Percentiles rank a stretch among this genome's conserved stretches.
Conservation (phyloP, 2,113 vertebrate species). For the Leptodactylus fuscus region DNA sequence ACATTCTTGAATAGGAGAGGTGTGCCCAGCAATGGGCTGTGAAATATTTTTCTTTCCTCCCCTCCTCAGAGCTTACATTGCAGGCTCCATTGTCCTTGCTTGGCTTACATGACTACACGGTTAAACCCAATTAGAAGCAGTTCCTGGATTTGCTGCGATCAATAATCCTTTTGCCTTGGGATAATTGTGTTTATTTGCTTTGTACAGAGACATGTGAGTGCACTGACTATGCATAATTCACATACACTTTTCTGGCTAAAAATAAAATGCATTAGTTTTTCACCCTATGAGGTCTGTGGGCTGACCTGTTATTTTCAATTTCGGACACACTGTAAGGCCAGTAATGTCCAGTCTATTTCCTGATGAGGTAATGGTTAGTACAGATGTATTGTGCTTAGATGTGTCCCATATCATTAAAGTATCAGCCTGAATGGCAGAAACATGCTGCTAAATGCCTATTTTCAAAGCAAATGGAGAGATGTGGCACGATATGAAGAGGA, state of each 20-base stretch:
- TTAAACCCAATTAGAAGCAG: constrained; percentile 22
- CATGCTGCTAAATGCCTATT: neutral
- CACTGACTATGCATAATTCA: constrained; percentile 30
- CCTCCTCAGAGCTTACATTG: neutral
- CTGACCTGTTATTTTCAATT: neutral
- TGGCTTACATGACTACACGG: neutral
- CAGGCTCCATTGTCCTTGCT: neutral
- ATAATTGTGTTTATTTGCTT: constrained; percentile 31
- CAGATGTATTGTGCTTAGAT: neutral
- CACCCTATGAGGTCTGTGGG: neutral
- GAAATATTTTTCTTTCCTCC: neutral
- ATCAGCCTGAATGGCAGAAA: neutral
- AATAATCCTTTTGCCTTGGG: neutral
- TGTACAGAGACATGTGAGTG: constrained; percentile 9
- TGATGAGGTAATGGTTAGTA: neutral
- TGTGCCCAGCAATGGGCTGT: neutral
- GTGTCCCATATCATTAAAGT: neutral
- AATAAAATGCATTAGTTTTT: constrained; percentile 21
- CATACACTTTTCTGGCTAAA: neutral
- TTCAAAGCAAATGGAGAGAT: neutral
- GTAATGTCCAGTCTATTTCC: neutral
- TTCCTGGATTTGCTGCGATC: constrained; percentile 34
- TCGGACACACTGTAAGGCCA: neutral
- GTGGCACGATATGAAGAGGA: no score
- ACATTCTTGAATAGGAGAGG: neutral